These are phyloP conservation scores for Brachylomia viminalis DNA, from an alignment of 2,888 invertebrate genomes.

Conservation along the genomic window DNA sequence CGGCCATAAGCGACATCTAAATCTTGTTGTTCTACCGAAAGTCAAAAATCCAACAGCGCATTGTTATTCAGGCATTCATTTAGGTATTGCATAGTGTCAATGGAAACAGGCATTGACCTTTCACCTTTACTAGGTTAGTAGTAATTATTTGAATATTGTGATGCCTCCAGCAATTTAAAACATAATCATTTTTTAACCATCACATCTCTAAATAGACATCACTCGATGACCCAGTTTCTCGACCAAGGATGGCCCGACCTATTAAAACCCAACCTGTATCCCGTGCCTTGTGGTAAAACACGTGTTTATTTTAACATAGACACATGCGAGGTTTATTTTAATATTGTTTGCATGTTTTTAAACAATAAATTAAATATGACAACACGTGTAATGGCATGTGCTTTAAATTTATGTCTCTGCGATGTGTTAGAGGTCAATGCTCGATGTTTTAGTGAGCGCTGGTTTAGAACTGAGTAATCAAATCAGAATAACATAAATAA, in stretches of 20 bases:
- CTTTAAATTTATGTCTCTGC: neutral
- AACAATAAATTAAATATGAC: neutral
- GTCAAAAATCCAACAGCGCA: too few species aligned
- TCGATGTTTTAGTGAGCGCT: neutral
- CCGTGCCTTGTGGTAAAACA: neutral
- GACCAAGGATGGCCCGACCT: slow-evolving; percentile 19
- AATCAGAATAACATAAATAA: too few species aligned
- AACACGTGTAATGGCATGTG: slow-evolving; percentile 20
- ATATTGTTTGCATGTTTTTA: slow-evolving; percentile 11
- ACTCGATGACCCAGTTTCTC: slow-evolving; percentile 9
- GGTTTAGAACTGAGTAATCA: neutral
- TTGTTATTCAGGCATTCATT: too few species aligned
- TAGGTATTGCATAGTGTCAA: neutral
- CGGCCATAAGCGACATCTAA: too few species aligned
- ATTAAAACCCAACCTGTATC: slow-evolving; percentile 15
- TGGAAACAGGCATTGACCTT: neutral
- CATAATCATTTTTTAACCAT: neutral
- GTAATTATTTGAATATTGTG: neutral
- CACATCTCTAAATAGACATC: neutral
- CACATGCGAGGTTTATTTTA: slow-evolving; percentile 1
- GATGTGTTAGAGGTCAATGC: neutral
- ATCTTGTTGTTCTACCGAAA: too few species aligned
- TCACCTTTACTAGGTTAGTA: neutral
- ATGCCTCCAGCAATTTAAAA: neutral
- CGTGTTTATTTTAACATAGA: slow-evolving; percentile 7